phyloP scores from a whole-genome alignment of 1,140 invertebrate species.

The Batillaria attramentaria region DNA sequence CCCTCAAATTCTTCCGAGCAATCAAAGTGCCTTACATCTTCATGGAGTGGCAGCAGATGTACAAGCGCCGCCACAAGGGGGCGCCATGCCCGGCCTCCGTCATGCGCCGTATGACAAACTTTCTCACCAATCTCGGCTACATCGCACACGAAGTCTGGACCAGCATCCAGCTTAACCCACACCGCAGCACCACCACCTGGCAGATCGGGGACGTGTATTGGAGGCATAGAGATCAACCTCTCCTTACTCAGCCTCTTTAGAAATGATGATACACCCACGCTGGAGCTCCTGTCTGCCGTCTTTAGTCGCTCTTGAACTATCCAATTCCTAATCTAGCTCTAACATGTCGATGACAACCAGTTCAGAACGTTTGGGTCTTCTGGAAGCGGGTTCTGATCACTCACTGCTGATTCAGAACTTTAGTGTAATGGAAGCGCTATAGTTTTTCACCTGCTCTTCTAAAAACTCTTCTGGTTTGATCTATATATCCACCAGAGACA shows the following conservation, averaged over 20 bases:
- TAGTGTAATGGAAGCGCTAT: too few relatives aligned
- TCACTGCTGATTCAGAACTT: too few relatives aligned
- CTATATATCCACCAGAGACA: too few relatives aligned
- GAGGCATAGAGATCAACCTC: conserved; percentile 32
- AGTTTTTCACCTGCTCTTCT: too few relatives aligned
- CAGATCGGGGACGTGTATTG: conserved; percentile 50
- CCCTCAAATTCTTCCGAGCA: conserved; percentile 48
- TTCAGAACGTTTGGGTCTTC: too few relatives aligned
- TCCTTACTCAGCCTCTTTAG: conserved; percentile 37
- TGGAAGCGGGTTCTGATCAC: too few relatives aligned
- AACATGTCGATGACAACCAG: too few relatives aligned
- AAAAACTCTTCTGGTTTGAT: too few relatives aligned
- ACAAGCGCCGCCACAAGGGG: conserved; percentile 27
- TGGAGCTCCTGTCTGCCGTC: too few relatives aligned
- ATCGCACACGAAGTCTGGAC: conserved; percentile 48
- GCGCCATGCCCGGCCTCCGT: conserved; percentile 31
- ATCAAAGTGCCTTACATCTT: conserved; percentile 63
- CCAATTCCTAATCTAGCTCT: too few relatives aligned
- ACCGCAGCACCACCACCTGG: conserved; percentile 35
- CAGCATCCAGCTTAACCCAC: conserved; percentile 36
- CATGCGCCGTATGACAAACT: conserved; percentile 38
- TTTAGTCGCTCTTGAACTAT: too few relatives aligned
- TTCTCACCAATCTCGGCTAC: conserved; percentile 43
- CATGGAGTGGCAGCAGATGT: conserved; percentile 65
- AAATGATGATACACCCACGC: too few relatives aligned